Evolutionary conservation across 2,113 vertebrate species (phyloP).

Genomic region (Chrysochloris asiatica): DNA sequence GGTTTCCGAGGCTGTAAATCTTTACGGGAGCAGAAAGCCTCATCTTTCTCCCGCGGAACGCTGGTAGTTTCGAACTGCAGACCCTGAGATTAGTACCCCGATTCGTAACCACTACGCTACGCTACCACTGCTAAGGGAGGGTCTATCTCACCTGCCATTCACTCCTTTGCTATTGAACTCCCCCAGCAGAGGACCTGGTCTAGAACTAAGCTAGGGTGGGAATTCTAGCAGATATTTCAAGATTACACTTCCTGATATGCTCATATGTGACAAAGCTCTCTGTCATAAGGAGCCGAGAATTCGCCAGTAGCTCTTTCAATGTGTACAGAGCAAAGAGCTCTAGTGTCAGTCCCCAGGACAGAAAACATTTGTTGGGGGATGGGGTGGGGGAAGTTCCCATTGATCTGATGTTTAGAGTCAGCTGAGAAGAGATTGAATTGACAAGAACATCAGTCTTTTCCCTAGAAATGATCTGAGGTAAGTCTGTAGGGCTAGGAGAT

Average conservation of each 20-base stretch:
- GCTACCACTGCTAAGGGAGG: not conserved
- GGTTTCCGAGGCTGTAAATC: too few species aligned
- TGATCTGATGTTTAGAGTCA: not conserved
- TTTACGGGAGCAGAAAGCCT: too few species aligned
- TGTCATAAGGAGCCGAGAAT: constrained; percentile 90
- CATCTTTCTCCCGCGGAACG: too few species aligned
- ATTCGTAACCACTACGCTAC: too few species aligned
- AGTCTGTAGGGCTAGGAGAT: not conserved
- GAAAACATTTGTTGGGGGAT: not conserved
- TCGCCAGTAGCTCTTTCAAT: constrained; percentile 89
- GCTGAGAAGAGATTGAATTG: not conserved
- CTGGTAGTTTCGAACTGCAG: too few species aligned
- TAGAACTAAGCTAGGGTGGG: constrained; percentile 38
- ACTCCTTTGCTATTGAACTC: constrained; percentile 73
- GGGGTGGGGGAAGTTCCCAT: not conserved
- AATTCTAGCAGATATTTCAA: not conserved
- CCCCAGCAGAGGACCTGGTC: constrained; percentile 69
- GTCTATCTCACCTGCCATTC: not conserved
- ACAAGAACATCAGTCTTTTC: constrained; percentile 2
- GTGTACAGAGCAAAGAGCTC: constrained; percentile 87
- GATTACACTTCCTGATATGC: constrained; percentile 83
- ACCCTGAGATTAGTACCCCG: too few species aligned
- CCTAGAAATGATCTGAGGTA: not conserved
- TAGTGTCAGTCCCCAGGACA: constrained; percentile 85
- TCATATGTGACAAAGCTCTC: constrained; percentile 94